phyloP scores from a whole-genome alignment of 2,888 invertebrate genomes.

The Ypsolopha scabrella region DNA sequence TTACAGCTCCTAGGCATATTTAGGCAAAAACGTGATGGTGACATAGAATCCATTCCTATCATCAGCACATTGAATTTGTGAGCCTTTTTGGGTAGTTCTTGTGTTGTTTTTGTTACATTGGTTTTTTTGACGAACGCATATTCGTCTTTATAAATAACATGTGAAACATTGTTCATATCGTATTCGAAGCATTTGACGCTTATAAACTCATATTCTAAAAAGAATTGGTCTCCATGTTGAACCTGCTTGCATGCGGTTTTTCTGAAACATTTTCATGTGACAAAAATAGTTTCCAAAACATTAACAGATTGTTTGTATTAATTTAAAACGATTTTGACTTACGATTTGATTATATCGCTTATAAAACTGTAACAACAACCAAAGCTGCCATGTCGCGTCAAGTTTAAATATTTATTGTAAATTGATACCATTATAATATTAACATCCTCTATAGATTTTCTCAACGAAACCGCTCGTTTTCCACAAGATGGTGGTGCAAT shows the following conservation, averaged over 20 bases:
- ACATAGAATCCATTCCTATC: conserved; percentile 89
- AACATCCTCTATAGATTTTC: conserved; percentile 21
- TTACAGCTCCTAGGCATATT: conserved; percentile 80
- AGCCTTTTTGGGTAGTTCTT: conserved; percentile 13
- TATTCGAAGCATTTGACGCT: conserved; percentile 41
- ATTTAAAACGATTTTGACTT: conserved; percentile 4
- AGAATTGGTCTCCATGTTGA: conserved; percentile 24
- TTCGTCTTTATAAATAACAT: conserved; percentile 42
- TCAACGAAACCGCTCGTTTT: conserved; percentile 37
- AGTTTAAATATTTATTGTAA: background rate
- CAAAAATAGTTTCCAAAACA: no score
- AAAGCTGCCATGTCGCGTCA: conserved; percentile 19
- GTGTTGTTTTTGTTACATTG: conserved; percentile 25
- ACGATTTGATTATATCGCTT: conserved; percentile 10
- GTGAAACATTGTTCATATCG: conserved; percentile 25
- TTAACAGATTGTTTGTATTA: conserved; percentile 3
- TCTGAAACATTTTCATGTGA: conserved; percentile 20
- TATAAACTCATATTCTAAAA: conserved; percentile 40
- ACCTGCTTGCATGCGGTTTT: conserved; percentile 35
- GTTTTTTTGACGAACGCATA: conserved; percentile 58
- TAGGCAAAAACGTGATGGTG: conserved; percentile 80
- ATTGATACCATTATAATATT: conserved; percentile 30
- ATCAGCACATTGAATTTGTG: conserved; percentile 73
- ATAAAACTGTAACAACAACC: conserved; percentile 45
- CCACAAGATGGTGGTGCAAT: conserved; percentile 27